phyloP scores from a whole-genome alignment of 2,113 vertebrate genomes.

The Eidolon helvum region DNA sequence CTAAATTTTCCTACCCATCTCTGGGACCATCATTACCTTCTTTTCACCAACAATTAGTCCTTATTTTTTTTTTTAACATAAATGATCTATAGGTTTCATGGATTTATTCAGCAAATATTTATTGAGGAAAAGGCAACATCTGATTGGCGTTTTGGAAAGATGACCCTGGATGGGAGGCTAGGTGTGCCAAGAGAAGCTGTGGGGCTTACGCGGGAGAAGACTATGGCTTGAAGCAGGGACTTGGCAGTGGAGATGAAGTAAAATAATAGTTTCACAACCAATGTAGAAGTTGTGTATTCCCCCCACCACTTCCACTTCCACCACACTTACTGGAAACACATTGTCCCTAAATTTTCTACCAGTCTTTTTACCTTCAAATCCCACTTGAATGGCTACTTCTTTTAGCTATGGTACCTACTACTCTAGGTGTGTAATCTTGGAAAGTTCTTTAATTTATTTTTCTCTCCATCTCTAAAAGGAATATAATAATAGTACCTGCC shows the following conservation, averaged over 20 bases:
- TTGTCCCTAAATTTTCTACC: neutral
- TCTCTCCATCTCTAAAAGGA: neutral
- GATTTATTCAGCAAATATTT: neutral
- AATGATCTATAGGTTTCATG: neutral
- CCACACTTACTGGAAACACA: neutral
- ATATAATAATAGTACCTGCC: neutral
- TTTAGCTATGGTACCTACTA: neutral
- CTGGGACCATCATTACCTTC: neutral
- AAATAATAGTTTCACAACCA: neutral
- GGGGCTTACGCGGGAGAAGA: neutral
- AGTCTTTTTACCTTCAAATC: neutral
- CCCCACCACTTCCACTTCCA: neutral
- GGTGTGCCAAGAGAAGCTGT: neutral
- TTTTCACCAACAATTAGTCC: neutral
- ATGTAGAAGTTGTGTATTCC: neutral
- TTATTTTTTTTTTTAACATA: neutral
- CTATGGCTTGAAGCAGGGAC: neutral
- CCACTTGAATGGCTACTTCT: neutral
- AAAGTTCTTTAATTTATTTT: neutral
- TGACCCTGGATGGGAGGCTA: too few relatives aligned
- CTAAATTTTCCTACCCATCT: neutral
- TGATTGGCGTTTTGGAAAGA: neutral
- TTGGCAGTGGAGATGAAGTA: neutral
- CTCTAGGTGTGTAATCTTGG: neutral
- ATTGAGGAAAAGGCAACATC: neutral